Evolutionary conservation across 2,797 vertebrate genomes (phyloP), one percentile per base, ranked within the genome.

Genomic region (Carcharodon carcharias): DNA sequence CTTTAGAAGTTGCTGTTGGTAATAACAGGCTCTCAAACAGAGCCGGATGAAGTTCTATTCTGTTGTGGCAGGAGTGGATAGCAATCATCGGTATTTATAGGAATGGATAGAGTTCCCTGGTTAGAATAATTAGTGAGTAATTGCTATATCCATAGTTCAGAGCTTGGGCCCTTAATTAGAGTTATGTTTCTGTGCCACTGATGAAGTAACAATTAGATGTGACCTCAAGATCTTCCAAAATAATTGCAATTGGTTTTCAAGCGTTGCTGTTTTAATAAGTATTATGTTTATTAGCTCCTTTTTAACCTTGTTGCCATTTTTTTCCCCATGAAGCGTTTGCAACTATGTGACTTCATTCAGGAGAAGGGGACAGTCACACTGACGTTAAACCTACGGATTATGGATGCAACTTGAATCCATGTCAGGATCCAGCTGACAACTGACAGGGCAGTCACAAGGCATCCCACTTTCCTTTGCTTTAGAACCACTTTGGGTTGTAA

Each of bases 161-260:
- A 45, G 80, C 82, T 85, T 85, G 82, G 82, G 82, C 45, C 82
- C 82, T 85, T 45, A 50, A 50, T 85, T 85, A 50, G 5, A 8
- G 40, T 82, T 82, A 18, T 82, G 80, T 82, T 40, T 82, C 40
- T 82, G 80, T 73, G 9, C 8, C 31, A 6, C 40, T n/a, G 14
- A n/a, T 82, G 40, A n/a, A 82, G n/a, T 82, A 82, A 82, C n/a
- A 82, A 50, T 85, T 50, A 50, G 45, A 85, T 85, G 40, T 45
- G 18, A 50, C 40, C 40, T 85, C 82, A 85, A 85, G 82, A 85
- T 85, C 82, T 85, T 50, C 82, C 82, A 85, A 85, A 50, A 85
- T 85, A 85, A 85, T 85, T 85, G 45, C 82, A 85, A 85, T 50
- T 85, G 45, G 82, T 85, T 85, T 85, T 85, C 82, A 50, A 50